Base-by-base conservation (phyloP, 2,888 invertebrate genomes). In the Eudemis profundana region DNA sequence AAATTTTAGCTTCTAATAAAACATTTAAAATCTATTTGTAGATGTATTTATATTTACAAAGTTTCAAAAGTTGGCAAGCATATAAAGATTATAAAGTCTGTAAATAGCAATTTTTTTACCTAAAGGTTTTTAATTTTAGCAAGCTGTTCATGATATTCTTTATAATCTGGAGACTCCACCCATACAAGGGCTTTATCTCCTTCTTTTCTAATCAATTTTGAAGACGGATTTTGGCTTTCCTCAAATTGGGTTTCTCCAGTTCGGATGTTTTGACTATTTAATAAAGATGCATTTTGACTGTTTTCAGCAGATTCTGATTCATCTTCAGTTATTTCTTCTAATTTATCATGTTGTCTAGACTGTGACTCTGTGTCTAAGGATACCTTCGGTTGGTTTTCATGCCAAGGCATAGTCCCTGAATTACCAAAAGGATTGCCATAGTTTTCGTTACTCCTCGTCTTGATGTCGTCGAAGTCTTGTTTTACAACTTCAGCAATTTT, bases 81-180 rank as follows among this genome's bases (percentile, higher is more conserved):
- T n/a, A n/a, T n/a, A n/a, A 15, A 40, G 7, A 15, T 40, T 15
- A 15, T 15, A 14, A 33, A 12, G 23, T 62, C 51, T 53, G 59
- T n/a, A n/a, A n/a, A n/a, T n/a, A n/a, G n/a, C n/a, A n/a, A n/a
- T n/a, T n/a, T n/a, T n/a, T n/a, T 33, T 33, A 33, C 8, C 8
- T 10, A 33, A 33, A 33, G 2, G 2, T 33, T 10, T 46, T 36
- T 53, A 17, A 61, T 61, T 42, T 70, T 68, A 3, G 42, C 61
- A 50, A 71, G 3, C 63, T 75, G 64, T 23, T 77, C 70, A 27
- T 78, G 73, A 62, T 82, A 84, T 4, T 84, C 84, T 0, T 70
- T 69, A 15, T 84, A 84, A 29, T 82, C 84, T 2, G 79, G 61
- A 0, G 70, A 72, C 2, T 70, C 68, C 0, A 73, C 63, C 12